These are phyloP conservation scores for Pionites leucogaster DNA, from an alignment of 2,113 vertebrate species.

Conservation along the genomic window DNA sequence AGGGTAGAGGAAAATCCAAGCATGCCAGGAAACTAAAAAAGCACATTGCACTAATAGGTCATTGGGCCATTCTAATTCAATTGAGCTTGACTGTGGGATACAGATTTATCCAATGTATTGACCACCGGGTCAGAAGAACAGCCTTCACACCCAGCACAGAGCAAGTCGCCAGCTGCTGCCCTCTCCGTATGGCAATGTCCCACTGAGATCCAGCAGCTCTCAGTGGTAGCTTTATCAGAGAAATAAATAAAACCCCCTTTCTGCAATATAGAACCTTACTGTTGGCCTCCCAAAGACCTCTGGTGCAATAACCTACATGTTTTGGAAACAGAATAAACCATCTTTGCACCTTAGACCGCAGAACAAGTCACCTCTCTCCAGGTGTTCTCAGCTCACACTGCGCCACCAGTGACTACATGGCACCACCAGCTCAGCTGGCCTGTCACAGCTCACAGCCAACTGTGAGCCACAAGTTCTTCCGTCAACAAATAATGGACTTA, in stretches of 20 bases:
- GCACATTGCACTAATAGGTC: neutral
- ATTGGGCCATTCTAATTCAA: constrained; percentile 14
- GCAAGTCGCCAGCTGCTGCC: neutral
- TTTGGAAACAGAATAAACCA: neutral
- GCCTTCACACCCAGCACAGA: neutral
- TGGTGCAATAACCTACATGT: neutral
- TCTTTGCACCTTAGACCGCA: rapidly evolving
- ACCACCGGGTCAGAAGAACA: neutral
- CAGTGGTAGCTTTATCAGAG: neutral
- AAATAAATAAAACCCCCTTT: neutral
- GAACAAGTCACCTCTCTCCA: neutral
- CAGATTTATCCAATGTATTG: neutral
- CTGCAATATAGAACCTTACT: neutral
- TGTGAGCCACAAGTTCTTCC: neutral
- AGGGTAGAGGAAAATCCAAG: neutral
- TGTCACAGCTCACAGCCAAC: neutral
- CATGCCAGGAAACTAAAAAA: neutral
- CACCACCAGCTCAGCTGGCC: neutral
- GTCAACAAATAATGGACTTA: neutral
- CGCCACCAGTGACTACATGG: neutral
- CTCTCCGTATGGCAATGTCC: rapidly evolving
- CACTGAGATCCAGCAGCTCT: neutral
- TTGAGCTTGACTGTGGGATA: neutral
- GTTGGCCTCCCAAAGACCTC: neutral
- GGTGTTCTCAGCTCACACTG: neutral